Conservation (phyloP, 1,140 invertebrate genomes). For the Scaptomyza hsui region DNA sequence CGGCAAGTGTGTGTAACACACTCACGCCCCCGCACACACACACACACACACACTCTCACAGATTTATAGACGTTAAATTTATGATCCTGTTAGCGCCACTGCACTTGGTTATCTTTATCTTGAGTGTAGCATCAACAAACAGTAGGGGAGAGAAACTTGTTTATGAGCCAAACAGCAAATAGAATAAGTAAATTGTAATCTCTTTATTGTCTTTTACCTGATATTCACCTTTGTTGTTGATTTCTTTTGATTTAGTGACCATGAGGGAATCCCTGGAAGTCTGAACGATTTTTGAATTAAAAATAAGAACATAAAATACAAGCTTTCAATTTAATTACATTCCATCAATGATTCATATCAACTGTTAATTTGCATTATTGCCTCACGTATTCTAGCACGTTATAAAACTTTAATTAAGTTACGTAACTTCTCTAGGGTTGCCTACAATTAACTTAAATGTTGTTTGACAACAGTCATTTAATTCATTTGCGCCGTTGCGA, state of each 20-base stretch:
- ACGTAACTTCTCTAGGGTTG: not conserved
- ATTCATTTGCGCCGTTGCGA: not conserved
- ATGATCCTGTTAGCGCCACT: slow-evolving; percentile 82
- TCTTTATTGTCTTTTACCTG: slow-evolving; percentile 54
- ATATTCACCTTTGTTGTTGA: slow-evolving; percentile 49
- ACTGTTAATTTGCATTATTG: not conserved
- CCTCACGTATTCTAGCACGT: not conserved
- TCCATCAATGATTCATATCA: not conserved
- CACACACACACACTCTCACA: slow-evolving; percentile 3
- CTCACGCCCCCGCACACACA: slow-evolving; percentile 47
- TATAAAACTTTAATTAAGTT: not conserved
- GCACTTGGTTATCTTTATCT: slow-evolving; percentile 57
- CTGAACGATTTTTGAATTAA: no score
- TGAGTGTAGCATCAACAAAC: slow-evolving; percentile 39
- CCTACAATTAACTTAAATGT: not conserved
- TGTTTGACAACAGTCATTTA: slow-evolving; percentile 4
- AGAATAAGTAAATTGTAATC: slow-evolving; percentile 66
- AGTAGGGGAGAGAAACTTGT: slow-evolving; percentile 50
- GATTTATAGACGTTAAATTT: slow-evolving; percentile 78
- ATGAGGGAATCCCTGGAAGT: slow-evolving; percentile 27
- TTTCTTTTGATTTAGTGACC: slow-evolving; percentile 51
- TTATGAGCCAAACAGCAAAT: slow-evolving; percentile 56
- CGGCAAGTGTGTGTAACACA: slow-evolving; percentile 52
- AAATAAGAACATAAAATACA: no score
- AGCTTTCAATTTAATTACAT: no score